These are phyloP conservation scores for Tipula unca DNA, from an alignment of 2,888 invertebrate species.

Conservation along the genomic window DNA sequence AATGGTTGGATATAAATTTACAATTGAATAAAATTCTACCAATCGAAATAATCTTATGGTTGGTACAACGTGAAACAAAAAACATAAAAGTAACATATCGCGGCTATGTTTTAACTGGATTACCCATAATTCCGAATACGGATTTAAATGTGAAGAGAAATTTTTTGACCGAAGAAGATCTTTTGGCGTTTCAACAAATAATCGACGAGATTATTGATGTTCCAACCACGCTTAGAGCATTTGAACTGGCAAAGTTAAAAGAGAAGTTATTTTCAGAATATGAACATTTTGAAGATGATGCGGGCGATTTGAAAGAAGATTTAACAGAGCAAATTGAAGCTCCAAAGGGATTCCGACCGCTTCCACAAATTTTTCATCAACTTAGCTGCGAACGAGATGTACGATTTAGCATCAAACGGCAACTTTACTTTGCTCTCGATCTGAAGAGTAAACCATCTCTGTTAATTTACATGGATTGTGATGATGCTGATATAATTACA, in stretches of 20 bases:
- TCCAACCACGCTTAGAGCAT: not conserved
- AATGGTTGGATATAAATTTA: slow-evolving; percentile 50
- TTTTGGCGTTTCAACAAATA: not conserved
- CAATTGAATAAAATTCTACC: slow-evolving; percentile 45
- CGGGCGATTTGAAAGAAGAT: not conserved
- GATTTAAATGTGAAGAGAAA: not conserved
- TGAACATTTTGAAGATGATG: not conserved
- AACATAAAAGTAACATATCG: slow-evolving; percentile 47
- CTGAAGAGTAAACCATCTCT: not conserved
- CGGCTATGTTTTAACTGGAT: slow-evolving; percentile 57
- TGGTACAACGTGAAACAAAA: slow-evolving; percentile 46
- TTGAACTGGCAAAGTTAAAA: not conserved
- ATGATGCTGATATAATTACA: not conserved
- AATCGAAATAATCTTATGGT: slow-evolving; percentile 44
- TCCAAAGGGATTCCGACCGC: not conserved
- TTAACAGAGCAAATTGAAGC: not conserved
- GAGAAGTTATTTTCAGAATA: not conserved
- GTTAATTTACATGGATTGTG: not conserved
- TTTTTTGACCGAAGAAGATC: not conserved
- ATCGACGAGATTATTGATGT: not conserved
- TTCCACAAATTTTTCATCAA: not conserved
- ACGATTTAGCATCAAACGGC: not conserved
- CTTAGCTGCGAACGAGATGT: not conserved
- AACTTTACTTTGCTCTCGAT: not conserved
- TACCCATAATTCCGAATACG: slow-evolving; percentile 50